Conservation (phyloP, 2,888 invertebrate species). For the Latrodectus elegans region DNA sequence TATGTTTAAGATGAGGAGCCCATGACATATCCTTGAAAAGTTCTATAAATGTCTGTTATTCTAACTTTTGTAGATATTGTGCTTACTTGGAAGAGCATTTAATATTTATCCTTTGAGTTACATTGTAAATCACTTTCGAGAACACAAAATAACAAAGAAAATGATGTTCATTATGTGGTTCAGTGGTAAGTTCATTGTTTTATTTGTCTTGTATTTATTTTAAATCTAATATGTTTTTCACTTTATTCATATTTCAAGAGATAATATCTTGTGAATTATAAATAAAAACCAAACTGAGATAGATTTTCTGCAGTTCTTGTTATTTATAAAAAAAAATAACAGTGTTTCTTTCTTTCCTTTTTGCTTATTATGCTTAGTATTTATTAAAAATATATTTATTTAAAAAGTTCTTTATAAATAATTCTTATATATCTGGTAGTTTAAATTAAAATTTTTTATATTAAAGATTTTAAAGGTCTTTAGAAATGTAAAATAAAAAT, state of each 20-base stretch:
- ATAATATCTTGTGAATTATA: background rate
- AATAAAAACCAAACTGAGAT: background rate
- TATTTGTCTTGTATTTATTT: background rate
- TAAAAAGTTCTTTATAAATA: too few species aligned
- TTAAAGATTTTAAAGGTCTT: too few species aligned
- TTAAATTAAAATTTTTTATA: too few species aligned
- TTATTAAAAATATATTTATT: too few species aligned
- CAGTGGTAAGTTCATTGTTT: constrained; percentile 72
- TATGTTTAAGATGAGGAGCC: too few species aligned
- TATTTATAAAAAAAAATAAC: background rate
- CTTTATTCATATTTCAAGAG: background rate
- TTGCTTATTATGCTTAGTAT: too few species aligned
- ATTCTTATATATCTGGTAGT: too few species aligned
- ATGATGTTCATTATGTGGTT: constrained; percentile 85
- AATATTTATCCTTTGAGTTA: constrained; percentile 97
- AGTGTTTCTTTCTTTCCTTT: too few species aligned
- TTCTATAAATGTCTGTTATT: too few species aligned
- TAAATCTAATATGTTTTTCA: background rate
- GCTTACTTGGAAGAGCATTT: constrained; percentile 93
- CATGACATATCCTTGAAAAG: too few species aligned
- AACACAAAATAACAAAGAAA: constrained; percentile 97
- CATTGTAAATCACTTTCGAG: constrained; percentile 94
- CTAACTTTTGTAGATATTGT: constrained; percentile 79
- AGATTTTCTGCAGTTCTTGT: background rate
- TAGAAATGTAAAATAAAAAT: too few species aligned